phyloP scores from a whole-genome alignment of 2,113 vertebrate genomes.

The Platysteira castanea region DNA sequence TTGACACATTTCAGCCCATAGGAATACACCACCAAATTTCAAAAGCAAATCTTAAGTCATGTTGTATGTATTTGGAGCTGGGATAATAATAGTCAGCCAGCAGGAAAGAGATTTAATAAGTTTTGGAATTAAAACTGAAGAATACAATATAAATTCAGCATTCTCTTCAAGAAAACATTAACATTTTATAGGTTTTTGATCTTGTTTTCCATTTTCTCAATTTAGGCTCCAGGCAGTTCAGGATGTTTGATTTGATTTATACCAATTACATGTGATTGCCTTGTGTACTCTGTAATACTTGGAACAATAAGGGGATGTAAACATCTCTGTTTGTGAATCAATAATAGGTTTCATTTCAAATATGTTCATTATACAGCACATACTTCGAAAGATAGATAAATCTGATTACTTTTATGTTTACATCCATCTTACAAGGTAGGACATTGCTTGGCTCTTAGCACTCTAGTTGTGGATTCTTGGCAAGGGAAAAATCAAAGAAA shows the following conservation, averaged over 20 bases:
- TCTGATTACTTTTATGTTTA: neutral
- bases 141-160: neutral
- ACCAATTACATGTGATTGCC: slow-evolving; percentile 20
- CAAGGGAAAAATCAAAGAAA: neutral
- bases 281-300: neutral
- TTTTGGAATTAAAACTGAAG: slow-evolving; percentile 12
- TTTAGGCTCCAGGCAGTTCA: slow-evolving; percentile 11
- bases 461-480: neutral
- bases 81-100: neutral
- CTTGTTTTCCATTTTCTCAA: slow-evolving; percentile 1
- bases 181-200: slow-evolving; percentile 24
- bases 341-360: slow-evolving; percentile 19
- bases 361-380: neutral
- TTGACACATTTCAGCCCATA: neutral
- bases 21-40: neutral
- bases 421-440: neutral
- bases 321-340: neutral
- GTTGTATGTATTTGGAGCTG: neutral
- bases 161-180: slow-evolving; percentile 23
- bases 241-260: slow-evolving; percentile 20
- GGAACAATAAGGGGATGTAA: neutral
- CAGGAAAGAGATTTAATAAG: neutral
- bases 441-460: neutral
- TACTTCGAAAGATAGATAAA: neutral
- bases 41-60: neutral